Percentiles rank a stretch among this genome's conserved stretches.
Evolutionary conservation across 2,113 vertebrate species (phyloP).

Genomic region (Cheilinus undulatus): DNA sequence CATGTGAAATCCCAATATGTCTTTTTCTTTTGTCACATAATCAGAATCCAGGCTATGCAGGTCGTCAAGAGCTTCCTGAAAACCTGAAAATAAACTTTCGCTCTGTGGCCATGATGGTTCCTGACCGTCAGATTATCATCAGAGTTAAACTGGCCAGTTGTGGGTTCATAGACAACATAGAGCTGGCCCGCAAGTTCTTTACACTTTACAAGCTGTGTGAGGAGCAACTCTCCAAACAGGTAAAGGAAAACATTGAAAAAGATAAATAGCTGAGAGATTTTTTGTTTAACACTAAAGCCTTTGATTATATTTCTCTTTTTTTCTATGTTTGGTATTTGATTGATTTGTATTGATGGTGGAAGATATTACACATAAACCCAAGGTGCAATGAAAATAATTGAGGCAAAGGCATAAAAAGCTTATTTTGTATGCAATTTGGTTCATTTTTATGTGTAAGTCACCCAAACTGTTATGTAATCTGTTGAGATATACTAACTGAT

Average conservation of each 20-base stretch:
- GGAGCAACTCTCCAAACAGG: constrained; percentile 98
- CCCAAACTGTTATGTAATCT: no score
- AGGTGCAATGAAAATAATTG: not conserved
- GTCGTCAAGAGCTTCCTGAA: constrained; percentile 95
- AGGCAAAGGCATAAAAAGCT: no score
- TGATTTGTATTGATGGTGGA: not conserved
- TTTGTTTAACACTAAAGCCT: not conserved
- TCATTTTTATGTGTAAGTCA: no score
- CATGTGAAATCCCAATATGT: not conserved
- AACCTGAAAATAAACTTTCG: constrained; percentile 98
- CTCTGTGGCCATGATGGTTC: constrained; percentile 98
- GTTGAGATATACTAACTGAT: no score
- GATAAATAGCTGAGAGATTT: no score
- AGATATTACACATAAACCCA: not conserved
- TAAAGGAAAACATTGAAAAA: no score
- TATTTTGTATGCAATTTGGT: no score
- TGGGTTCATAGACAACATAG: constrained; percentile 92
- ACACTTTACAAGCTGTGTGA: constrained; percentile 96
- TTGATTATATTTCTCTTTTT: no score
- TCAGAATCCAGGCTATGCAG: constrained; percentile 98
- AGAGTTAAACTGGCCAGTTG: constrained; percentile 96
- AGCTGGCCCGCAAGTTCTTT: constrained; percentile 95
- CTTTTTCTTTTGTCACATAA: not conserved
- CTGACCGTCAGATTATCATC: constrained; percentile 97
- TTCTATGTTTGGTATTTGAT: not conserved